phyloP scores from a whole-genome alignment of 1,140 invertebrate species.

The Cyclargus thomasi region DNA sequence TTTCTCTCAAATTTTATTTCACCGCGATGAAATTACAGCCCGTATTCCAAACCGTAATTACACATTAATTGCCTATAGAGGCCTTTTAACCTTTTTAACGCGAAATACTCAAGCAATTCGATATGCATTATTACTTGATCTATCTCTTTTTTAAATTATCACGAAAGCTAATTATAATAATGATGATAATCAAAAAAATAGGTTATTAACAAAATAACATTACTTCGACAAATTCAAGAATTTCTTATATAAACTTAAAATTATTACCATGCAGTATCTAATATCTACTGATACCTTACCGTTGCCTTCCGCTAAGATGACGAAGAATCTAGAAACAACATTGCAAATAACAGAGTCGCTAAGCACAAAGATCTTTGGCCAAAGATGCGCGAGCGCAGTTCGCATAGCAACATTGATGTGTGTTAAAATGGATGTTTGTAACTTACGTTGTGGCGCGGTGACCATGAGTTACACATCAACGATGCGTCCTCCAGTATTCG shows the following conservation, averaged over 20 bases:
- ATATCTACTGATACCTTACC: conserved; percentile 7
- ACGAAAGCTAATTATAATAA: too few species aligned
- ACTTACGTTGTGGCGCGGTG: conserved; percentile 91
- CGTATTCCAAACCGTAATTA: not conserved
- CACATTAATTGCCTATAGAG: not conserved
- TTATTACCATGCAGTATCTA: not conserved
- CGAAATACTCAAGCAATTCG: not conserved
- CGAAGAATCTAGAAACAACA: conserved; percentile 7
- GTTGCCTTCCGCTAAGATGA: not conserved
- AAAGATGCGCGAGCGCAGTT: conserved; percentile 40
- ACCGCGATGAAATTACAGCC: not conserved
- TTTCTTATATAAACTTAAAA: not conserved
- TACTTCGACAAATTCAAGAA: too few species aligned
- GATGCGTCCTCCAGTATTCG: conserved; percentile 91
- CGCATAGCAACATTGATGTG: conserved; percentile 26
- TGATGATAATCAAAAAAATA: too few species aligned
- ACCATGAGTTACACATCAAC: conserved; percentile 92
- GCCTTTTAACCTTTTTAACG: not conserved
- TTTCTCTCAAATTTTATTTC: conserved; percentile 2
- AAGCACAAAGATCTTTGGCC: conserved; percentile 36
- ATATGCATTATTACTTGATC: too few species aligned
- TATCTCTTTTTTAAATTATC: too few species aligned
- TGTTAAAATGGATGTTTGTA: conserved; percentile 16
- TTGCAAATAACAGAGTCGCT: conserved; percentile 14
- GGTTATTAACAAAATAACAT: too few species aligned